Evolutionary conservation across 2,888 invertebrate species (phyloP).

Genomic region (Eurytoma californica): DNA sequence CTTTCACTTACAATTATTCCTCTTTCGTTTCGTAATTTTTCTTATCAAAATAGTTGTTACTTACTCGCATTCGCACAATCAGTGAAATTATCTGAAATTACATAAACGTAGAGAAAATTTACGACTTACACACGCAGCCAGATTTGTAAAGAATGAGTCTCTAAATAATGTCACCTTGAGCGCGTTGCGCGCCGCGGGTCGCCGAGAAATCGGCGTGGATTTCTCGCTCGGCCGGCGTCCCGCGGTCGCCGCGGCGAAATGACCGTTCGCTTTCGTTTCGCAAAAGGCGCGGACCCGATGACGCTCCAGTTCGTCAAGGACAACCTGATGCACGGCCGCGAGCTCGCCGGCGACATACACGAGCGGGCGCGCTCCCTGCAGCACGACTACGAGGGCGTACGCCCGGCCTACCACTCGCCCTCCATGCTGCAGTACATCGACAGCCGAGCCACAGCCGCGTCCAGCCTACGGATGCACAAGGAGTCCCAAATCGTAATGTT

Average conservation of each 20-base stretch:
- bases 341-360: conserved; percentile 58
- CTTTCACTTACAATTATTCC: background rate
- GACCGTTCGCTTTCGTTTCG: background rate
- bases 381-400: conserved; percentile 37
- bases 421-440: conserved; percentile 60
- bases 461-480: conserved; percentile 54
- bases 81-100: background rate
- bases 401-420: conserved; percentile 57
- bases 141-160: background rate
- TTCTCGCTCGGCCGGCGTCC: background rate
- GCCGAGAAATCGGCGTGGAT: background rate
- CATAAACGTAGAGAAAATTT: background rate
- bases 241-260: background rate
- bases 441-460: conserved; percentile 45
- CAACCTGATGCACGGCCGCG: conserved; percentile 58
- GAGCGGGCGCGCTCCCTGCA: conserved; percentile 56
- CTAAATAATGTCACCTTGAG: background rate
- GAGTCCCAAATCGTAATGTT: conserved; percentile 59
- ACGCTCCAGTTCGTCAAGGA: conserved; percentile 54
- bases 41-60: background rate
- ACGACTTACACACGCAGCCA: too few relatives aligned
- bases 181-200: too few relatives aligned
- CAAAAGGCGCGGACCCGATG: conserved; percentile 54
- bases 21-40: background rate
- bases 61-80: background rate